These are phyloP conservation scores for Drosophila nigricruria DNA, from an alignment of 2,888 invertebrate genomes.

Conservation along the genomic window DNA sequence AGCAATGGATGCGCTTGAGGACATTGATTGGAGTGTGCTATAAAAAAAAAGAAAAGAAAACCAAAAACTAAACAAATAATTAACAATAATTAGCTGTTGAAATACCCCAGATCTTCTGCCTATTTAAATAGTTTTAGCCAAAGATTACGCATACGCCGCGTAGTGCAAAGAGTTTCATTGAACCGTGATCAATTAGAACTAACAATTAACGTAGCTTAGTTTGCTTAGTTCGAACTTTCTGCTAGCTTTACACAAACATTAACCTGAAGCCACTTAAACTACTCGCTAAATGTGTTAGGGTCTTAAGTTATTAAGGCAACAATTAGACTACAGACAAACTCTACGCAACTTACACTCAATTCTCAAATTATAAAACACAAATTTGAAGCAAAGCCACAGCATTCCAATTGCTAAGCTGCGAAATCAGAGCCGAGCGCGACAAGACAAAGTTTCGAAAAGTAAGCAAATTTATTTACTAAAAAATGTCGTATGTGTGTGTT, in stretches of 20 bases:
- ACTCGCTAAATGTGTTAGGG: conserved; percentile 11
- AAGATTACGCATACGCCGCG: conserved; percentile 43
- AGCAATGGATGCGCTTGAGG: conserved; percentile 52
- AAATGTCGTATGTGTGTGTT: conserved; percentile 29
- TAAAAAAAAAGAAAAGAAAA: conserved; percentile 10
- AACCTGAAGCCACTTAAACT: conserved; percentile 28
- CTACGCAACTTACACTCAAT: not conserved
- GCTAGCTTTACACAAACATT: conserved; percentile 43
- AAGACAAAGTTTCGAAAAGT: conserved; percentile 73
- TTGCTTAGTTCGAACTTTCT: conserved; percentile 49
- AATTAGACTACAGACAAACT: conserved; percentile 46
- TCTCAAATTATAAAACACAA: not conserved
- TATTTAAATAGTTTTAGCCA: conserved; percentile 5
- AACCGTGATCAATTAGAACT: conserved; percentile 37
- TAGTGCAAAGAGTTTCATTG: conserved; percentile 42
- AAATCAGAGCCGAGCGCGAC: conserved; percentile 60
- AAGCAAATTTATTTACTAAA: conserved; percentile 53
- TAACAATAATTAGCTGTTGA: conserved; percentile 4
- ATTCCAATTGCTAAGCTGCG: conserved; percentile 31
- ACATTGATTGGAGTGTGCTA: conserved; percentile 45
- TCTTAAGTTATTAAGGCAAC: conserved; percentile 28
- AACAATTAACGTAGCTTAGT: conserved; percentile 22
- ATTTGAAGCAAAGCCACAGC: conserved; percentile 16
- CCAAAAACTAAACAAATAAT: conserved; percentile 14
- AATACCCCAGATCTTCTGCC: not conserved